A percentile compares a stretch with the other conserved stretches of the same genome.
phyloP scores from a whole-genome alignment of 2,797 vertebrate genomes.

The Hipposideros larvatus region DNA sequence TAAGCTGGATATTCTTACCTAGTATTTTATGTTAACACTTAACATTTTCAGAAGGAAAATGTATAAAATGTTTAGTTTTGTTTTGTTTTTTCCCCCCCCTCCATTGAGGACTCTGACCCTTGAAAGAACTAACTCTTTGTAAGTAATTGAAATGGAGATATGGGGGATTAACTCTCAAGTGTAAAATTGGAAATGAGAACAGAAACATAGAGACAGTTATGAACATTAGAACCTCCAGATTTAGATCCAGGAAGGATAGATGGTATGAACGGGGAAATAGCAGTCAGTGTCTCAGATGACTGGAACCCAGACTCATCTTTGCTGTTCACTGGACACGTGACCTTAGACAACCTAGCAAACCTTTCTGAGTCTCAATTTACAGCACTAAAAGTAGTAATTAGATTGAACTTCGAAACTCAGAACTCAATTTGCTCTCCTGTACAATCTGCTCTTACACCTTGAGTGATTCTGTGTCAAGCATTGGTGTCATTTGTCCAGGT shows the following conservation, averaged over 20 bases:
- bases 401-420: neutral
- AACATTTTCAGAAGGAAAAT: neutral
- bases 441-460: neutral
- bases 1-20: neutral
- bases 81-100: neutral
- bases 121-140: neutral
- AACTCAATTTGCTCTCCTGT: neutral
- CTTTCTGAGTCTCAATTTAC: neutral
- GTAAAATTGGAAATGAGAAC: neutral
- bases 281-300: fast-evolving
- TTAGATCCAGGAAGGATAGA: neutral
- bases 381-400: neutral
- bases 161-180: neutral
- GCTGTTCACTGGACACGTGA: neutral
- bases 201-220: neutral
- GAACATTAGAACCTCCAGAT: neutral
- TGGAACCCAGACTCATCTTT: neutral
- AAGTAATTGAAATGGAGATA: neutral
- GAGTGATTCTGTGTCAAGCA: neutral
- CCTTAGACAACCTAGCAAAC: neutral
- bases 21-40: neutral
- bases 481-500: conserved; percentile 22
- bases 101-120: neutral
- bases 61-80: neutral
- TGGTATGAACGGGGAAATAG: neutral